A percentile compares a stretch with the other conserved stretches of the same genome.
These are phyloP conservation scores for Hydriomena furcata DNA, from an alignment of 2,888 invertebrate genomes.

Conservation along the genomic window DNA sequence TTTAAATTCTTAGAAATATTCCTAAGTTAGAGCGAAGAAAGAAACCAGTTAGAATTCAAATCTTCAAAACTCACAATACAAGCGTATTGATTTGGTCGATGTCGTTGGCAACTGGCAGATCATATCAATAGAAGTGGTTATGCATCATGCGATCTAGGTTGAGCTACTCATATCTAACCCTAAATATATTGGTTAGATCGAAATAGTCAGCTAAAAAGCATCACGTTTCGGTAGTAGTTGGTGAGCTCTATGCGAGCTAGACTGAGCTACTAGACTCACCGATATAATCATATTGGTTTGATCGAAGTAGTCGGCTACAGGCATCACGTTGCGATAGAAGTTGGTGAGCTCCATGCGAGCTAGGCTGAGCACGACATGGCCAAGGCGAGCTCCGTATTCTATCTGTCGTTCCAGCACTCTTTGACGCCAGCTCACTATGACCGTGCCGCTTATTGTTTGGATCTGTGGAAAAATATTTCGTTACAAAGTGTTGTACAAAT, in stretches of 20 bases:
- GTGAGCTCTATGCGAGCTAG: conserved; percentile 94
- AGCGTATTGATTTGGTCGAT: too few relatives aligned
- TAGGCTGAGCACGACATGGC: conserved; percentile 90
- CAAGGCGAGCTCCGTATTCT: conserved; percentile 94
- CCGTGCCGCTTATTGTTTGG: conserved; percentile 93
- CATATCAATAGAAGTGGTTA: too few relatives aligned
- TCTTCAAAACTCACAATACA: too few relatives aligned
- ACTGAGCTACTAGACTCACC: conserved; percentile 81
- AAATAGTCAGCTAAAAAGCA: conserved; percentile 96
- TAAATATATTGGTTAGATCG: conserved; percentile 90
- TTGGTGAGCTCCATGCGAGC: conserved; percentile 95
- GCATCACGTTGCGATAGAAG: conserved; percentile 94
- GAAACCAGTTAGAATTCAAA: too few relatives aligned
- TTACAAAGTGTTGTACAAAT: too few relatives aligned
- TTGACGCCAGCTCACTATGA: conserved; percentile 94
- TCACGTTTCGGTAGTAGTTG: conserved; percentile 94
- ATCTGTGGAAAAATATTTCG: conserved; percentile 86
- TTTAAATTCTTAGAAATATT: too few relatives aligned
- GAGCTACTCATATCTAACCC: too few relatives aligned
- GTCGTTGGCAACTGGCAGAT: too few relatives aligned
- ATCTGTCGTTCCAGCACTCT: conserved; percentile 94
- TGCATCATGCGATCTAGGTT: too few relatives aligned
- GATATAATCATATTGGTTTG: conserved; percentile 89
- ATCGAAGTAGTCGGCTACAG: conserved; percentile 95
- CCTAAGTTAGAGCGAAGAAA: too few relatives aligned